These are phyloP conservation scores for Drosophila pandora DNA, from an alignment of 1,140 invertebrate genomes.

Conservation along the genomic window DNA sequence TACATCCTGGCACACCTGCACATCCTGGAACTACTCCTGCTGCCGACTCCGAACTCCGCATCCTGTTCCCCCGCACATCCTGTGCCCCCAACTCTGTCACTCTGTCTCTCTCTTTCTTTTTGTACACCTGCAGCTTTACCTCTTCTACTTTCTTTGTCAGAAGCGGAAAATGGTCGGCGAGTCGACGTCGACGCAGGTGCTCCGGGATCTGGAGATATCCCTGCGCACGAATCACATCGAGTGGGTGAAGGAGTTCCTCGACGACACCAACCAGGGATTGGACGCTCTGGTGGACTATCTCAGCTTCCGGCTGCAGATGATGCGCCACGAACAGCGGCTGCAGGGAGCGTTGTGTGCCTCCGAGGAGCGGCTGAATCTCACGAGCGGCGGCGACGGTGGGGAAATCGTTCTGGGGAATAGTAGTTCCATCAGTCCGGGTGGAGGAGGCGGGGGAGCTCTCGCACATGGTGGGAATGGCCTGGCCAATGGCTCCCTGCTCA, in stretches of 20 bases:
- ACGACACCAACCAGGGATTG: slow-evolving; percentile 97
- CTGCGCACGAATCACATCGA: slow-evolving; percentile 99
- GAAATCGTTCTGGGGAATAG: slow-evolving; percentile 52
- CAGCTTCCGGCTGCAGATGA: slow-evolving; percentile 96
- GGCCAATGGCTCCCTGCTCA: slow-evolving; percentile 51
- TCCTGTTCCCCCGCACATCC: not conserved
- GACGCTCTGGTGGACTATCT: slow-evolving; percentile 99
- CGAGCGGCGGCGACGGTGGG: slow-evolving; percentile 55
- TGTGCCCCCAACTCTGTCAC: slow-evolving; percentile 5
- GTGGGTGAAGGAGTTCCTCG: slow-evolving; percentile 99
- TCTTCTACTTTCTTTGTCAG: slow-evolving; percentile 88
- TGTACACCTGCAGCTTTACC: slow-evolving; percentile 84
- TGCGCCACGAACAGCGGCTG: slow-evolving; percentile 93
- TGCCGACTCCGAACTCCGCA: slow-evolving; percentile 16
- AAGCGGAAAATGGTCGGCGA: slow-evolving; percentile 98
- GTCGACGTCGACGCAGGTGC: slow-evolving; percentile 98
- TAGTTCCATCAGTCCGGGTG: slow-evolving; percentile 62
- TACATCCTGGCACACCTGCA: slow-evolving; percentile 49
- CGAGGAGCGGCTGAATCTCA: slow-evolving; percentile 85
- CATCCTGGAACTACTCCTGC: slow-evolving; percentile 21
- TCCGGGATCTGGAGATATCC: slow-evolving; percentile 99
- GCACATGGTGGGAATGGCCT: slow-evolving; percentile 60
- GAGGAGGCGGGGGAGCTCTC: slow-evolving; percentile 11
- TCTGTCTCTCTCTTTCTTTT: slow-evolving; percentile 52
- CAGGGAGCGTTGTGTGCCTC: slow-evolving; percentile 89